These are phyloP conservation scores for Calcarius lapponicus DNA, from an alignment of 2,797 vertebrate genomes.

Conservation along the genomic window DNA sequence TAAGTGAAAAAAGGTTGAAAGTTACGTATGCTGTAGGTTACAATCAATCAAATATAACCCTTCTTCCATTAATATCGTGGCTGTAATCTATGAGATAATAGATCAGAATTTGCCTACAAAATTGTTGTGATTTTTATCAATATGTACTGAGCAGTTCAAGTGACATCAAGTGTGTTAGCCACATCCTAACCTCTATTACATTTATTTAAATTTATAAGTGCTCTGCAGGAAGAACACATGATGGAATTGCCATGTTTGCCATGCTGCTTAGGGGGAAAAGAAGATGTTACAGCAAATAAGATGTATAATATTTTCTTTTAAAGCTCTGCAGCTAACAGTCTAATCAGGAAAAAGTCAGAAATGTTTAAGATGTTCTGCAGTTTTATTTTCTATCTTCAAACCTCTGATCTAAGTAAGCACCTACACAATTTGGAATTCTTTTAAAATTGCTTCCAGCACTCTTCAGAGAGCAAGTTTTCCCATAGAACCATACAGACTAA, in stretches of 20 bases:
- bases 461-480: neutral
- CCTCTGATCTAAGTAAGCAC: neutral
- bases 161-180: neutral
- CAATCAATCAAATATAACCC: neutral
- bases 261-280: neutral
- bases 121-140: neutral
- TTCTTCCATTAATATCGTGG: neutral
- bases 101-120: neutral
- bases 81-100: neutral
- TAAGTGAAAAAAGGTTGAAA: neutral
- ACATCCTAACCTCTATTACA: neutral
- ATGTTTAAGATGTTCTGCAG: neutral
- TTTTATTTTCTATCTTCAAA: neutral
- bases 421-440: neutral
- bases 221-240: neutral
- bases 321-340: neutral
- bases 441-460: neutral
- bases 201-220: neutral
- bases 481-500: neutral
- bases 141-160: neutral
- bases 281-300: neutral
- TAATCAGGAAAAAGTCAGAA: neutral
- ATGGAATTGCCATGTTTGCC: neutral
- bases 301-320: neutral
- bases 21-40: fast-evolving